Evolutionary conservation across 2,797 vertebrate species (phyloP), one percentile per base, ranked within the genome.

Genomic region (Scyliorhinus canicula): DNA sequence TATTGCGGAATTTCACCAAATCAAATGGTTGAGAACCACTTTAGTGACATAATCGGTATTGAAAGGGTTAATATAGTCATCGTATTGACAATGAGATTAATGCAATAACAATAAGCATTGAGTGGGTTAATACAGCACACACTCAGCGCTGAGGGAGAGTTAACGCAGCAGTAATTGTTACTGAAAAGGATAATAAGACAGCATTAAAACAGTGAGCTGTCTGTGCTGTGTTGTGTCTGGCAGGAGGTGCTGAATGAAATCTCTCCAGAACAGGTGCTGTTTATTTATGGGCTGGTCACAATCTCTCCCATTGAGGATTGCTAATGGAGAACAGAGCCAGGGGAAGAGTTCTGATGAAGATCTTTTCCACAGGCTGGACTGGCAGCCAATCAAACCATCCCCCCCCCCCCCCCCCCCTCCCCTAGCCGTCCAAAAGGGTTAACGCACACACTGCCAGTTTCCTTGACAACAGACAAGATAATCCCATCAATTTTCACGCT

Each of bases 401-500:
- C 12, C 12, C 74, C 14, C n/a, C 5, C 14, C 14, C 2, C 11
- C n/a, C 31, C 69, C 7, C 82, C 24, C 24, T 24, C 21, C 47
- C 44, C 55, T 0, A 7, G 21, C 86, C 55, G 5, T 3, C 24
- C 50, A 35, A 90, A 60, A 40, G 7, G 35, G 85, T 24, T 88
- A n/a, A 57, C n/a, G 55, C 86, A 31, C 35, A 60, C 6, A 21
- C 57, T 63, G n/a, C 35, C 57, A 24, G 88, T 91, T 63, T 63
- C 88, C 88, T 40, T 91, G 88, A 91, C 88, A 63, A 91, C 88
- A 91, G 88, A 63, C 88, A 0, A 26, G 60, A 63, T 91, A 63
- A 91, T 40, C 63, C 57, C n/a, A 91, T 63, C 55, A 91, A 35
- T n/a, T 63, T 90, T 91, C 16, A 26, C 19, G 7, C 57, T 40